Conservation (phyloP, 2,797 vertebrate genomes). For the Pelodytes ibericus region DNA sequence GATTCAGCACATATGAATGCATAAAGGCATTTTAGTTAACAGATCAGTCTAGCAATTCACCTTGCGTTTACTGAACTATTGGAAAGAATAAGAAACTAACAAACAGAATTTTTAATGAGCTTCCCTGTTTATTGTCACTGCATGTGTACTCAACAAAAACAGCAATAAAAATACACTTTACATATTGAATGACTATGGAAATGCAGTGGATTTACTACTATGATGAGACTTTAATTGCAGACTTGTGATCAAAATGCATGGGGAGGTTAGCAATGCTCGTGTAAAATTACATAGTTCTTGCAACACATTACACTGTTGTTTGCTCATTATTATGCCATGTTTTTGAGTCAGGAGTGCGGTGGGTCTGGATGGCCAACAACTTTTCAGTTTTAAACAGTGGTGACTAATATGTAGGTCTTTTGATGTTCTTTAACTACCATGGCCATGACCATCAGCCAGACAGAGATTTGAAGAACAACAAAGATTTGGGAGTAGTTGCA, state of each 20-base stretch:
- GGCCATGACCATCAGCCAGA: too few relatives aligned
- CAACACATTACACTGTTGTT: too few relatives aligned
- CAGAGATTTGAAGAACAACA: too few relatives aligned
- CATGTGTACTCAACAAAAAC: neutral
- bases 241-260: neutral
- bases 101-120: neutral
- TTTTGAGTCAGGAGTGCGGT: too few relatives aligned
- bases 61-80: neutral
- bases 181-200: neutral
- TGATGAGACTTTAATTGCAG: neutral
- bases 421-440: too few relatives aligned
- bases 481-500: too few relatives aligned
- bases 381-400: too few relatives aligned
- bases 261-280: too few relatives aligned
- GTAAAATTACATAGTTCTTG: too few relatives aligned
- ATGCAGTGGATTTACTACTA: neutral
- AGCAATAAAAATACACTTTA: neutral
- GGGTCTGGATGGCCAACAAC: too few relatives aligned
- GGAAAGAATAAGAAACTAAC: neutral
- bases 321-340: too few relatives aligned
- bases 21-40: neutral
- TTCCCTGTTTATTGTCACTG: neutral
- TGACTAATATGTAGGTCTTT: too few relatives aligned
- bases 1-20: neutral
- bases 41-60: constrained; percentile 7